Percentiles rank a stretch among this genome's conserved stretches.
These are phyloP conservation scores for Synergus umbraculus DNA, from an alignment of 2,888 invertebrate genomes.

Conservation along the genomic window DNA sequence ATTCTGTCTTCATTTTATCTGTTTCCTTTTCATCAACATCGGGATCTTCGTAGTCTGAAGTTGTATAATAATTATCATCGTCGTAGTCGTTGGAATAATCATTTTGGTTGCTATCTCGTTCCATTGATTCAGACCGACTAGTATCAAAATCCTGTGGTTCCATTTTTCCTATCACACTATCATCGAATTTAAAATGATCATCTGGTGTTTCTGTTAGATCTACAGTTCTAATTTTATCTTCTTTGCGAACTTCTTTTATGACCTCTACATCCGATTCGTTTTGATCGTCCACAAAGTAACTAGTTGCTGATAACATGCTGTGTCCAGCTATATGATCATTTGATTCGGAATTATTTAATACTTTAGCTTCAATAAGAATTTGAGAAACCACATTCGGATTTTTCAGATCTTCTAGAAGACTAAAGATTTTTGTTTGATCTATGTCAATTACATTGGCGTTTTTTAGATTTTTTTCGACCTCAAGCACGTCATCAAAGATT, in stretches of 20 bases:
- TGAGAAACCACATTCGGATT: slow-evolving; percentile 43
- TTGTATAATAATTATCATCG: slow-evolving; percentile 37
- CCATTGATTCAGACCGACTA: neutral
- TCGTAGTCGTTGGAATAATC: slow-evolving; percentile 50
- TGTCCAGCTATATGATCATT: neutral
- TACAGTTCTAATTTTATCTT: slow-evolving; percentile 45
- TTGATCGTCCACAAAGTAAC: slow-evolving; percentile 22
- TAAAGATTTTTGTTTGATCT: slow-evolving; percentile 52
- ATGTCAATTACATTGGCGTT: slow-evolving; percentile 44
- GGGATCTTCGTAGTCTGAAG: slow-evolving; percentile 38
- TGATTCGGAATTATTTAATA: slow-evolving; percentile 6
- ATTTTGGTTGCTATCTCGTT: slow-evolving; percentile 10
- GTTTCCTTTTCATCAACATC: neutral
- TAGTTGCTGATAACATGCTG: neutral
- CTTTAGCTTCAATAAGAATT: slow-evolving; percentile 50
- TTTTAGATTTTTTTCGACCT: slow-evolving; percentile 45
- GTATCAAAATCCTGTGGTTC: neutral
- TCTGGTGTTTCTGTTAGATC: slow-evolving; percentile 47
- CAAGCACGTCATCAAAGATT: slow-evolving; percentile 50
- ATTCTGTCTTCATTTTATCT: neutral
- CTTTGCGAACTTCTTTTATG: neutral
- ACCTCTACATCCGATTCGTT: slow-evolving; percentile 24
- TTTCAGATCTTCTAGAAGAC: slow-evolving; percentile 51
- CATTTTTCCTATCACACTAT: neutral
- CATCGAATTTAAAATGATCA: neutral